phyloP scores from a whole-genome alignment of 2,888 invertebrate genomes.

The Tanaodytes sp. region DNA sequence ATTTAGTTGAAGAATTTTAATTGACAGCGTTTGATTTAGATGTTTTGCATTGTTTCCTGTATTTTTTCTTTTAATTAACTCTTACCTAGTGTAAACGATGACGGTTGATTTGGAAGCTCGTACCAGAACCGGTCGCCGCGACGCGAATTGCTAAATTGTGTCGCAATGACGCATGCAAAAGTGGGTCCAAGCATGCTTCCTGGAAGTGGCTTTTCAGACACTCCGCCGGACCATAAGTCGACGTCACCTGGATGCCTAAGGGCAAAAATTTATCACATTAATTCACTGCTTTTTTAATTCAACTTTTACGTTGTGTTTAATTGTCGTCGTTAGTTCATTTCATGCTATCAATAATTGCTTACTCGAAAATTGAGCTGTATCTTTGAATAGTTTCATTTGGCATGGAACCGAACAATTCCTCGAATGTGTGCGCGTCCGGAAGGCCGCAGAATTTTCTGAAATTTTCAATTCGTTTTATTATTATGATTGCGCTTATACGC shows the following conservation, averaged over 20 bases:
- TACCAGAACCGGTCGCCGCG: conserved; percentile 96
- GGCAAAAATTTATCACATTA: too few relatives aligned
- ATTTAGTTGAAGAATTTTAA: conserved; percentile 29
- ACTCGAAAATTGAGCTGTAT: conserved; percentile 89
- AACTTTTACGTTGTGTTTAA: too few relatives aligned
- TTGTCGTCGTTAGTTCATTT: too few relatives aligned
- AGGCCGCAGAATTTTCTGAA: conserved; percentile 88
- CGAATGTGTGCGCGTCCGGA: conserved; percentile 83
- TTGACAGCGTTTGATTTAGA: conserved; percentile 21
- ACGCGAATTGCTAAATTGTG: conserved; percentile 91
- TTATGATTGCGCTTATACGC: too few relatives aligned
- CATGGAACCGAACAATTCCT: conserved; percentile 89
- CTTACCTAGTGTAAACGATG: conserved; percentile 85
- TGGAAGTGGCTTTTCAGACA: conserved; percentile 90
- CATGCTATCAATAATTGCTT: too few relatives aligned
- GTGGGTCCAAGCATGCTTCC: conserved; percentile 96
- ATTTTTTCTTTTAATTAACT: conserved; percentile 15
- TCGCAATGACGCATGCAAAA: conserved; percentile 94
- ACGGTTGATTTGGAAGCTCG: conserved; percentile 91
- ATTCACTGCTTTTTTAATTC: too few relatives aligned
- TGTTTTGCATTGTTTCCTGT: conserved; percentile 2
- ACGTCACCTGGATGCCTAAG: conserved; percentile 89
- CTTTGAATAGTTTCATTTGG: conserved; percentile 88
- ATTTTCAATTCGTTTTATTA: not conserved
- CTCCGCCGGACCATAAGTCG: conserved; percentile 95